Base-by-base conservation (phyloP, 2,113 vertebrate species). In the Grus americana region DNA sequence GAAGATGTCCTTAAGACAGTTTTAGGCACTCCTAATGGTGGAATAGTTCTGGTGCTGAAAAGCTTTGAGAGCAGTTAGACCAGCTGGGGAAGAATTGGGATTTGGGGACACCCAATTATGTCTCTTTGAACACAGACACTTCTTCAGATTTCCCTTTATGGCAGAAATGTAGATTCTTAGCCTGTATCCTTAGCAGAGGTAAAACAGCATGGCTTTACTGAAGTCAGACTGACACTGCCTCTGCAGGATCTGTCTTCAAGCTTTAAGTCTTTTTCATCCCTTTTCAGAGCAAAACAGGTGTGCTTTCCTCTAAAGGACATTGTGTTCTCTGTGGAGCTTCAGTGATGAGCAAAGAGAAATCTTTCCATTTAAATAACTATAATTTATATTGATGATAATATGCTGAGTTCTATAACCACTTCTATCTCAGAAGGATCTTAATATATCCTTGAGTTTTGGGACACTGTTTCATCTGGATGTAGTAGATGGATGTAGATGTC, bases 401-500 rank as follows among this genome's bases (percentile, higher is more conserved):
- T 49, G 32, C 74, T 88, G 74, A 89, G 70, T 95, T 86, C 71
- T 91, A 40, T 87, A 94, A 83, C 74, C 36, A 21, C 46, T 95
- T 95, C 84, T 59, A 74, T 92, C 29, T 90, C 11, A 2, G 54
- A 96, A 78, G 74, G 74, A 47, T 83, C 87, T 93, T 90, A 95
- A 92, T 93, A 88, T 40, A 67, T 83, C 87, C 81, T 93, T 90
- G 94, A 96, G 87, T 92, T 95, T 94, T 92, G 91, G 94, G 89
- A 74, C 74, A 63, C 50, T 4, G 8, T 80, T 97, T 97, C 79
- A 88, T 95, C 78, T 90, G 67, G 36, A 32, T 59, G 66, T 73
- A 91, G 92, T 93, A 92, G 92, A 96, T 89, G 70, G 89, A 95
- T 85, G 58, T 90, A 78, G 92, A 94, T 96, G 94, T 95, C 97